Evolutionary conservation across 1,140 invertebrate genomes (phyloP).

Genomic region (Drosophila kanapiae): DNA sequence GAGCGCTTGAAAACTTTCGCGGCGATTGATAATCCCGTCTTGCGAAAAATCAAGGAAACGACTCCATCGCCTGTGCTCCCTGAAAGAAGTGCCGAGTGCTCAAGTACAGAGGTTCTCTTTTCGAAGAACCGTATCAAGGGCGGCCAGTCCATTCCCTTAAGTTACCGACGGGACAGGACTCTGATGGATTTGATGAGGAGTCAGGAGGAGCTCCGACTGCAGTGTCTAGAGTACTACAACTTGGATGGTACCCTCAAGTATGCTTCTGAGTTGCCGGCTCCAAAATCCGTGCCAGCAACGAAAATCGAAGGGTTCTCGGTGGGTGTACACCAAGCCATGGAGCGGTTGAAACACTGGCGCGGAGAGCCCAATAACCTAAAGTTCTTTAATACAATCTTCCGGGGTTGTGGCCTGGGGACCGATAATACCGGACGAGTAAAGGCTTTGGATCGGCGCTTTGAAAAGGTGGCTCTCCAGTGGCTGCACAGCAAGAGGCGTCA

Average conservation of each 20-base stretch:
- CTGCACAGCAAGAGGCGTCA: not conserved
- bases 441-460: conserved; percentile 24
- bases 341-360: conserved; percentile 27
- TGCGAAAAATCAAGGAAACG: not conserved
- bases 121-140: not conserved
- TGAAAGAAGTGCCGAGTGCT: not conserved
- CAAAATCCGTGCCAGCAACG: too few species aligned
- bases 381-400: conserved; percentile 26
- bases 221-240: conserved; percentile 40
- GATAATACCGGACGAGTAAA: not conserved
- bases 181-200: not conserved
- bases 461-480: conserved; percentile 26
- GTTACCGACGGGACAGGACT: not conserved
- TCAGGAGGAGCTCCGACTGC: conserved; percentile 5
- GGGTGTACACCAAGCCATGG: conserved; percentile 17
- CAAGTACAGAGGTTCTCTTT: not conserved
- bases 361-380: conserved; percentile 22
- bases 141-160: not conserved
- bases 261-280: not conserved
- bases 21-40: not conserved
- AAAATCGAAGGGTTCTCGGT: conserved; percentile 1
- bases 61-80: not conserved
- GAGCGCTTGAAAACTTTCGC: not conserved
- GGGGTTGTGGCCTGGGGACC: not conserved
- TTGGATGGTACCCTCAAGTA: conserved; percentile 20